Evolutionary conservation across 1,140 invertebrate species (phyloP).

Genomic region (Glomeris maerens): DNA sequence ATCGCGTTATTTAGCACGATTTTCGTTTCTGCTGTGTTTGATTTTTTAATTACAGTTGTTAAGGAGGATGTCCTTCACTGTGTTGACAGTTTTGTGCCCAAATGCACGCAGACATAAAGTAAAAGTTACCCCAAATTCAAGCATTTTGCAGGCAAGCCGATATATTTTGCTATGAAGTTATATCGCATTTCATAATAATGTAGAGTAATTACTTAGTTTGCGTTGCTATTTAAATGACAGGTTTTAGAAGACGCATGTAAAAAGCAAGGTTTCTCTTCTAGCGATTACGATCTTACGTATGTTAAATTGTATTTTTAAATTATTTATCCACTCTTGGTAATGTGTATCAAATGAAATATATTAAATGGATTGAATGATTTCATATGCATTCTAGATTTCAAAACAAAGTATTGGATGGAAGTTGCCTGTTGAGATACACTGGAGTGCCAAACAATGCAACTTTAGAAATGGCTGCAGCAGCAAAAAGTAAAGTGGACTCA

Average conservation of each 20-base stretch:
- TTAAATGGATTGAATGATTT: neutral
- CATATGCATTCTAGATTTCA: neutral
- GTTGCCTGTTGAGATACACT: neutral
- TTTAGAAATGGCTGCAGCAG: neutral
- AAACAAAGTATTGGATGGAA: neutral
- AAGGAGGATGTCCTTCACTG: no score
- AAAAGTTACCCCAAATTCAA: neutral
- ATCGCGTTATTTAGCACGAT: no score
- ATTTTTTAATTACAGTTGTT: no score
- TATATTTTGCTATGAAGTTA: no score
- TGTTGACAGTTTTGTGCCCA: no score
- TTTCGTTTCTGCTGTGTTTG: no score
- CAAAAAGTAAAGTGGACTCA: neutral
- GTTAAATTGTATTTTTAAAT: neutral
- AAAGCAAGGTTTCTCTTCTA: neutral
- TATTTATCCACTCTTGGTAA: neutral
- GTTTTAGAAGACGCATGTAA: slow-evolving; percentile 5
- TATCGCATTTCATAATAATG: neutral
- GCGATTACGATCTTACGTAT: neutral
- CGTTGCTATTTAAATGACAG: neutral
- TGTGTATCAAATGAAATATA: neutral
- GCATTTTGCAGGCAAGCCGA: neutral
- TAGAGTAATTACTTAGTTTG: neutral
- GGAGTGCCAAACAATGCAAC: neutral
- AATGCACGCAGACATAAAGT: neutral